Conservation (phyloP, 2,797 vertebrate genomes). For the Protonibea diacanthus region DNA sequence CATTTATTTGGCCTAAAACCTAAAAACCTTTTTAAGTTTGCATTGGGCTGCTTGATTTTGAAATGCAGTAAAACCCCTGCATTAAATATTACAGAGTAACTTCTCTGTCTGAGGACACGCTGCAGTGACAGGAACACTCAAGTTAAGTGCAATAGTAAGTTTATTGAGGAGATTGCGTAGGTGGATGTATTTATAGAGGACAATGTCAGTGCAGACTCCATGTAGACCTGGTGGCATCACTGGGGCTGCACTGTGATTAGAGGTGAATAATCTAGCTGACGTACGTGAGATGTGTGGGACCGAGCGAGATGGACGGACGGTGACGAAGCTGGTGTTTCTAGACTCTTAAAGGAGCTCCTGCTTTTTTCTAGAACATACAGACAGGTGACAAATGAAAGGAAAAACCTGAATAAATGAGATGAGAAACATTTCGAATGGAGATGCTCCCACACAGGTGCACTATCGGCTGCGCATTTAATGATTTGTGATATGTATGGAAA, state of each 20-base stretch:
- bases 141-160: constrained; percentile 65
- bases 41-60: background rate
- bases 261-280: constrained; percentile 70
- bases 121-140: constrained; percentile 70
- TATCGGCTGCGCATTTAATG: too few species aligned
- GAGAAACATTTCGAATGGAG: too few species aligned
- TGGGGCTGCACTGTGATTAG: constrained; percentile 33
- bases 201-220: constrained; percentile 38
- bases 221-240: constrained; percentile 39
- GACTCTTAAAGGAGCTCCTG: constrained; percentile 36
- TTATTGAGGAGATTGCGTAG: constrained; percentile 57
- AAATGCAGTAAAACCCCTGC: constrained; percentile 39
- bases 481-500: too few species aligned
- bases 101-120: constrained; percentile 46
- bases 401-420: too few species aligned
- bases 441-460: too few species aligned
- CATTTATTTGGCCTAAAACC: background rate
- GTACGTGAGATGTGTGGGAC: constrained; percentile 43
- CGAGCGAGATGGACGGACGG: background rate
- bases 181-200: constrained; percentile 66
- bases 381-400: too few species aligned
- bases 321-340: constrained; percentile 12
- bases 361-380: constrained; percentile 10
- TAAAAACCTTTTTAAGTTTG: background rate
- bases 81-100: constrained; percentile 68